Conservation (phyloP, 2,113 vertebrate species). For the Poicephalus gulielmi region DNA sequence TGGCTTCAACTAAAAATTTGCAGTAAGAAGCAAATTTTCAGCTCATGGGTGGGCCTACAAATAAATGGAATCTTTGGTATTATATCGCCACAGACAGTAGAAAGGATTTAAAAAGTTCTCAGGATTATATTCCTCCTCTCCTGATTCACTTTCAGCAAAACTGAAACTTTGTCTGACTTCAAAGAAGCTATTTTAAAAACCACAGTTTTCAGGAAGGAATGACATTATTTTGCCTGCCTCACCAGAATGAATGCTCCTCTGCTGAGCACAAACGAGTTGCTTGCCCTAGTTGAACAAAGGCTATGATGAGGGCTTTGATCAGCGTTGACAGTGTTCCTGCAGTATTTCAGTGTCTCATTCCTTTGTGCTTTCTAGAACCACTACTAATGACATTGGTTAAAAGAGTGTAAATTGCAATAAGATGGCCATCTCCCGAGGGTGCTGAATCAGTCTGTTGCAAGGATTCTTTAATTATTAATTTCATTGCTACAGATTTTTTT, state of each 20-base stretch:
- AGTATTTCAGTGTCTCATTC: conserved; percentile 41
- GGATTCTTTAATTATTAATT: conserved; percentile 41
- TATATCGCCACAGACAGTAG: background rate
- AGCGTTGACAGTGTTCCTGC: conserved; percentile 31
- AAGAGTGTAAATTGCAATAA: background rate
- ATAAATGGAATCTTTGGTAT: background rate
- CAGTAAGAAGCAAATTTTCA: background rate
- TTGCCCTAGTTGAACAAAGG: conserved; percentile 52
- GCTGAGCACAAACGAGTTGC: background rate
- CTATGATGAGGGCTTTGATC: conserved; percentile 33
- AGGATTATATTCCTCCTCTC: background rate
- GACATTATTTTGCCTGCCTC: conserved; percentile 1
- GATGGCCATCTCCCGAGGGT: background rate
- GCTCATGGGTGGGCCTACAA: background rate
- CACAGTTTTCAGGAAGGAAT: background rate
- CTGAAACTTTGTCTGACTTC: conserved; percentile 5
- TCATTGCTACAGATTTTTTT: background rate
- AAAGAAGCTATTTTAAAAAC: conserved; percentile 43
- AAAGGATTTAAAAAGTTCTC: background rate
- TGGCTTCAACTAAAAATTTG: conserved; percentile 30
- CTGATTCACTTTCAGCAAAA: conserved; percentile 6
- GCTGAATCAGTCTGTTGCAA: background rate
- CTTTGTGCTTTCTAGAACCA: conserved; percentile 45
- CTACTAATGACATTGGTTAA: background rate
- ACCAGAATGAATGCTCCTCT: background rate